Evolutionary conservation across 2,888 invertebrate species (phyloP).

Genomic region (Leucophenga montana): DNA sequence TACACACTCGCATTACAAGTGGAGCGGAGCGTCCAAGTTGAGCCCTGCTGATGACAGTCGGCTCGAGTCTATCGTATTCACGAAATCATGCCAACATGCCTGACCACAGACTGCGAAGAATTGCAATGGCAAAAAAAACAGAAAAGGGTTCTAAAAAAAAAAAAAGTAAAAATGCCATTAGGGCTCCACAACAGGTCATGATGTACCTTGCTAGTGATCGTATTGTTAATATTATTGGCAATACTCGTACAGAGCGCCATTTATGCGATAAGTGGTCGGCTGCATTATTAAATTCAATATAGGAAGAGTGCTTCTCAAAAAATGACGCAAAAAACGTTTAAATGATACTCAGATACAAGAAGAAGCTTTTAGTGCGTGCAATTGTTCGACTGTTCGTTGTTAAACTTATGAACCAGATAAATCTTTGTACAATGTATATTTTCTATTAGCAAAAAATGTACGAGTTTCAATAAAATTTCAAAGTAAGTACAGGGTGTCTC

Average conservation of each 20-base stretch:
- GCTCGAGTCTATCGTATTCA: constrained; percentile 13
- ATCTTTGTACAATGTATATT: no score
- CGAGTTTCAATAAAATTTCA: no score
- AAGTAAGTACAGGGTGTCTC: no score
- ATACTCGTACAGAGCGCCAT: neutral
- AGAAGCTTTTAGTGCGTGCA: neutral
- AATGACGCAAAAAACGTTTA: constrained; percentile 63
- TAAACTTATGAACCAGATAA: no score
- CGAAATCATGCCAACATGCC: constrained; percentile 25
- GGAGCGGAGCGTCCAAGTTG: constrained; percentile 17
- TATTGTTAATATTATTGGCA: constrained; percentile 2
- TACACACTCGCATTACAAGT: constrained; percentile 10
- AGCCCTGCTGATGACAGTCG: neutral
- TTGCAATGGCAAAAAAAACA: constrained; percentile 9
- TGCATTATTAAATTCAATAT: constrained; percentile 20
- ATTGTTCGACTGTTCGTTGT: no score
- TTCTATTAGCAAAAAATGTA: no score
- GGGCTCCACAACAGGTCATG: constrained; percentile 6
- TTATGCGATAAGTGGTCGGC: constrained; percentile 7
- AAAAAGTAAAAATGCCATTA: constrained; percentile 25
- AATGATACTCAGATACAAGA: constrained; percentile 49
- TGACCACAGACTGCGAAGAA: neutral
- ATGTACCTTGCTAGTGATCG: neutral
- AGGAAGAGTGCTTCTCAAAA: constrained; percentile 42
- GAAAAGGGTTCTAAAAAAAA: neutral